Base-by-base conservation (phyloP, 2,797 vertebrate genomes). In the Fratercula arctica region DNA sequence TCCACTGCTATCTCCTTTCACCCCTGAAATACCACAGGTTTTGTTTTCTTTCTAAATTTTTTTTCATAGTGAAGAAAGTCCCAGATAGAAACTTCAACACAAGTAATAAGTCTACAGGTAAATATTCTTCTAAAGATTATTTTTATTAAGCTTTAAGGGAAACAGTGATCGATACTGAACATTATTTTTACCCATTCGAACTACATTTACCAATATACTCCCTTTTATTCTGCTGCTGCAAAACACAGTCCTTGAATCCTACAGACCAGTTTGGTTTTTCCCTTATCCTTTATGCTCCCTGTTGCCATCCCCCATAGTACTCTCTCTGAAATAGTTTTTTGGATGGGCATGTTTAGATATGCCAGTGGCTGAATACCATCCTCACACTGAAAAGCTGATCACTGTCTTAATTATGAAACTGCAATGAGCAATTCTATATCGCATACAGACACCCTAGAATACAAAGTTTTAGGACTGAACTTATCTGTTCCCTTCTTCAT, bases 131-230 rank as follows among this genome's bases (percentile, higher is more conserved):
- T 51, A 15, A 59, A 29, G 16, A 54, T 23, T 16, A 9, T 5
- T 83, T 74, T 21, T 75, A 5, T 37, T 69, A 25, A 39, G 28
- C 39, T 91, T 78, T 56, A 85, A 72, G 25, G 26, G n/a, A 43
- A 76, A 10, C 9, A 7, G 16, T 1, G 13, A 67, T 28, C 3
- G 1, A 63, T 15, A 67, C 5, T 4, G 4, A 76, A 59, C 19
- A 19, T 5, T 6, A 16, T 2, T 87, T 73, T 43, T 5, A 35
- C 2, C 5, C 8, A 2, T 45, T 1, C 60, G 20, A 60, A 46
- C 13, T 9, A 1, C 1, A 39, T 63, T 53, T 41, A 67, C 23
- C 57, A 29, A 9, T 2, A 21, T 0, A 10, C 2, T 45, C 39
- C 61, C 45, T 48, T 78, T 60, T 18, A 78, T 29, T 25, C 56